Evolutionary conservation across 2,888 invertebrate genomes (phyloP).

Genomic region (Coenonympha arcania): DNA sequence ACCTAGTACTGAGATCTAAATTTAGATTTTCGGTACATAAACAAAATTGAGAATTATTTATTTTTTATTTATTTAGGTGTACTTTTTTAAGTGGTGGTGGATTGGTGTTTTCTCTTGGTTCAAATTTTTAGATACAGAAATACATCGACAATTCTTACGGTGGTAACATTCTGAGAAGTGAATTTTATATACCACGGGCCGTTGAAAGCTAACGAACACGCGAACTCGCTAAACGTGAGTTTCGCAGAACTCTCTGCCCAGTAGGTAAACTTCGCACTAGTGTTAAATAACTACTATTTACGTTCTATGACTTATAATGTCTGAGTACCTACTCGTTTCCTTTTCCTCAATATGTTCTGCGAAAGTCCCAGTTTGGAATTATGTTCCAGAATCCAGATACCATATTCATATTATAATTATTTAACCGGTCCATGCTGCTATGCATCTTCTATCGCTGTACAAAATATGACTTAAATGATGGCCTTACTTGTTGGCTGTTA

Average conservation of each 20-base stretch:
- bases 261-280: slow-evolving; percentile 24
- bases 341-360: slow-evolving; percentile 21
- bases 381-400: no score
- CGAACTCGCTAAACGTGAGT: slow-evolving; percentile 42
- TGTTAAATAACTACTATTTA: slow-evolving; percentile 18
- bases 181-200: slow-evolving; percentile 65
- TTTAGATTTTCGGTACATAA: no score
- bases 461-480: no score
- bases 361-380: neutral
- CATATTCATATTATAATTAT: no score
- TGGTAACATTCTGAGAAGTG: slow-evolving; percentile 54
- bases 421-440: no score
- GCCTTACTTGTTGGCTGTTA: no score
- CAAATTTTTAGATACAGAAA: neutral
- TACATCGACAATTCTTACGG: neutral
- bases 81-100: no score
- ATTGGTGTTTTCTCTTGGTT: no score
- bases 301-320: slow-evolving; percentile 28
- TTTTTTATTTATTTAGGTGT: no score
- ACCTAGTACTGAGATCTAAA: no score
- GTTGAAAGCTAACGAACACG: slow-evolving; percentile 63
- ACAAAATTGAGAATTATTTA: no score
- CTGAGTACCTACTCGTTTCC: slow-evolving; percentile 27
- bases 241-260: slow-evolving; percentile 33
- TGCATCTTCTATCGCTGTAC: no score